Conservation (phyloP, 2,888 invertebrate genomes). For the Acrocera orbiculus region DNA sequence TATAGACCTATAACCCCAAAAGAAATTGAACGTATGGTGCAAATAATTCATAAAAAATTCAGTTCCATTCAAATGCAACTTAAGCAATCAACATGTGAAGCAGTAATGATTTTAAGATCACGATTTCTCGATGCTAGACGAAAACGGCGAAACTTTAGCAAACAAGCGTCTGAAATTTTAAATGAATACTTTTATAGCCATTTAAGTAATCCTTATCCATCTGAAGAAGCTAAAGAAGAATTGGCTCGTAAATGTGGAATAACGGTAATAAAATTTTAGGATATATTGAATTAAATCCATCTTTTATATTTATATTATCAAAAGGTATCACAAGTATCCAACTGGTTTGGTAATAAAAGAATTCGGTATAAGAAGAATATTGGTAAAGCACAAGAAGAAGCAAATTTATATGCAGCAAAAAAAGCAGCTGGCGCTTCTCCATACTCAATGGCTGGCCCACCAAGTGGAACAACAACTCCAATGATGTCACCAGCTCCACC, state of each 20-base stretch:
- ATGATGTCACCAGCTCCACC: slow-evolving; percentile 91
- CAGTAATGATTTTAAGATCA: slow-evolving; percentile 86
- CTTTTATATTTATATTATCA: neutral
- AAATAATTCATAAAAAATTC: slow-evolving; percentile 96
- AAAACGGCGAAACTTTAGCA: slow-evolving; percentile 97
- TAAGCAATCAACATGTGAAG: slow-evolving; percentile 98
- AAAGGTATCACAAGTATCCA: slow-evolving; percentile 63
- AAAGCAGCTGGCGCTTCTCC: slow-evolving; percentile 86
- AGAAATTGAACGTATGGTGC: slow-evolving; percentile 99
- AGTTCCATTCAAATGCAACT: slow-evolving; percentile 96
- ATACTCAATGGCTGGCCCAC: slow-evolving; percentile 73
- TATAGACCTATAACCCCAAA: slow-evolving; percentile 85
- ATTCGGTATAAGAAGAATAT: slow-evolving; percentile 99
- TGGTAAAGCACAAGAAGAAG: slow-evolving; percentile 98
- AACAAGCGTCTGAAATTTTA: slow-evolving; percentile 97
- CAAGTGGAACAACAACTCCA: slow-evolving; percentile 78
- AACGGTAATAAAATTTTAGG: slow-evolving; percentile 43
- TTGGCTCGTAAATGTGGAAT: slow-evolving; percentile 98
- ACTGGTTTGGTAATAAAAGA: slow-evolving; percentile 99
- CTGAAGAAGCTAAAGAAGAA: slow-evolving; percentile 99
- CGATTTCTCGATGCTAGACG: slow-evolving; percentile 61
- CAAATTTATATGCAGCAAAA: slow-evolving; percentile 96
- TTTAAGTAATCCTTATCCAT: slow-evolving; percentile 98
- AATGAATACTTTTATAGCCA: slow-evolving; percentile 99
- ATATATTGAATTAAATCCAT: neutral